Evolutionary conservation across 2,113 vertebrate genomes (phyloP).

Genomic region (Sprattus sprattus): DNA sequence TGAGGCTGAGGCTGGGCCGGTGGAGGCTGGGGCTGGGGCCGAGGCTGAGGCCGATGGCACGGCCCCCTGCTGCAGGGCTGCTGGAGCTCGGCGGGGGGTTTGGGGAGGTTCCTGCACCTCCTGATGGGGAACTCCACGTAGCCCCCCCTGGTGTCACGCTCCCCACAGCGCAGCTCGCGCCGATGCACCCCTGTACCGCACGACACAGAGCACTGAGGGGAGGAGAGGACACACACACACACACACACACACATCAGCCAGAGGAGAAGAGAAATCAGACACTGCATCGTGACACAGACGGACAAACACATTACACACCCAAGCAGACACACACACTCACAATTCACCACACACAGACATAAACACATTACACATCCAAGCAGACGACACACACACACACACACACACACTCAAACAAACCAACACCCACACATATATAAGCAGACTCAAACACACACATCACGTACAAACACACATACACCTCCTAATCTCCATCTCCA

Average conservation of each 20-base stretch:
- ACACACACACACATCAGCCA: neutral
- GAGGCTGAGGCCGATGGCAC: conserved; percentile 65
- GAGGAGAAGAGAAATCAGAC: conserved; percentile 6
- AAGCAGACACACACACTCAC: no score
- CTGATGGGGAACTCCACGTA: conserved; percentile 79
- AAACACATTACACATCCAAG: no score
- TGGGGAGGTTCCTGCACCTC: conserved; percentile 86
- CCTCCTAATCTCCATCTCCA: no score
- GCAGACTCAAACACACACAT: no score
- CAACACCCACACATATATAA: no score
- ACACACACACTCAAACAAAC: no score
- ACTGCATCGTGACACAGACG: no score
- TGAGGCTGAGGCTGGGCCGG: neutral
- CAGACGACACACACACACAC: no score
- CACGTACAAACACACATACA: no score
- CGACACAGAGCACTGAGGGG: conserved; percentile 82
- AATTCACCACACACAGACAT: no score
- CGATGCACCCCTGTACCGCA: conserved; percentile 82
- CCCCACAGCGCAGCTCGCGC: conserved; percentile 83
- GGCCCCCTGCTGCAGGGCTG: conserved; percentile 77
- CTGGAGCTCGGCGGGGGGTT: conserved; percentile 77
- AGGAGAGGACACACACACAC: conserved; percentile 22
- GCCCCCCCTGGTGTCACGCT: conserved; percentile 79
- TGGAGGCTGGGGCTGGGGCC: neutral
- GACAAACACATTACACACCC: no score